A percentile compares a stretch with the other conserved stretches of the same genome.
Evolutionary conservation across 2,888 invertebrate genomes (phyloP).

Genomic region (Xestia ashworthii): DNA sequence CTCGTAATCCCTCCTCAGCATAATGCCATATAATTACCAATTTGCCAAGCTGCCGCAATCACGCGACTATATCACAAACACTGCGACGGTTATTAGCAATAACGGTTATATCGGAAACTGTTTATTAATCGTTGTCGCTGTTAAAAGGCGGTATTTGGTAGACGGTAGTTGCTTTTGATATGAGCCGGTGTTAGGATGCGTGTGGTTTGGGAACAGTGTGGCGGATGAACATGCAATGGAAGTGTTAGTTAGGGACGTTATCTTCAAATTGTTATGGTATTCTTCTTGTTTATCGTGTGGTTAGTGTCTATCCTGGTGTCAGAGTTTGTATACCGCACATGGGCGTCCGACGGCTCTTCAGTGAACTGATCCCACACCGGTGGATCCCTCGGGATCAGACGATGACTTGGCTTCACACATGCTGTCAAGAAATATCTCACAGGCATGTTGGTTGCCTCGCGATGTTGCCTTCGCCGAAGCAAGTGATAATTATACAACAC

Average conservation of each 20-base stretch:
- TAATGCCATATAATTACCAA: slow-evolving; percentile 56
- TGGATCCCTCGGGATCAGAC: too few relatives aligned
- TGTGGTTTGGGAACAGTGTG: slow-evolving; percentile 19
- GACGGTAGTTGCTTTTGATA: slow-evolving; percentile 43
- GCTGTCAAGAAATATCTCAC: too few relatives aligned
- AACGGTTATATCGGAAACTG: slow-evolving; percentile 52
- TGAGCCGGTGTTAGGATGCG: neutral
- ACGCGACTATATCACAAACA: slow-evolving; percentile 44
- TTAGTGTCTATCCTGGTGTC: too few relatives aligned
- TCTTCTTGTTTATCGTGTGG: neutral
- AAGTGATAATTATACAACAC: too few relatives aligned
- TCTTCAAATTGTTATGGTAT: neutral
- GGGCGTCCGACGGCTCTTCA: too few relatives aligned
- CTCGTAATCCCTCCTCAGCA: neutral
- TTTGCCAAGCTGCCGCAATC: slow-evolving; percentile 44
- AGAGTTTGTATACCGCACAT: too few relatives aligned
- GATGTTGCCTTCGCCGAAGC: too few relatives aligned
- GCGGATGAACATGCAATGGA: slow-evolving; percentile 27
- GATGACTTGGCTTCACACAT: too few relatives aligned
- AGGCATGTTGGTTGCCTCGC: too few relatives aligned
- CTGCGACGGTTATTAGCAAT: slow-evolving; percentile 40
- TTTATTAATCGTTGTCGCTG: slow-evolving; percentile 30
- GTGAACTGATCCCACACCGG: too few relatives aligned
- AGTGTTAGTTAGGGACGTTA: slow-evolving; percentile 1
- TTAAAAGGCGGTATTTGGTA: slow-evolving; percentile 26